Percentiles rank a stretch among this genome's conserved stretches.
phyloP scores from a whole-genome alignment of 2,888 invertebrate genomes.

The Phaedon cochleariae region DNA sequence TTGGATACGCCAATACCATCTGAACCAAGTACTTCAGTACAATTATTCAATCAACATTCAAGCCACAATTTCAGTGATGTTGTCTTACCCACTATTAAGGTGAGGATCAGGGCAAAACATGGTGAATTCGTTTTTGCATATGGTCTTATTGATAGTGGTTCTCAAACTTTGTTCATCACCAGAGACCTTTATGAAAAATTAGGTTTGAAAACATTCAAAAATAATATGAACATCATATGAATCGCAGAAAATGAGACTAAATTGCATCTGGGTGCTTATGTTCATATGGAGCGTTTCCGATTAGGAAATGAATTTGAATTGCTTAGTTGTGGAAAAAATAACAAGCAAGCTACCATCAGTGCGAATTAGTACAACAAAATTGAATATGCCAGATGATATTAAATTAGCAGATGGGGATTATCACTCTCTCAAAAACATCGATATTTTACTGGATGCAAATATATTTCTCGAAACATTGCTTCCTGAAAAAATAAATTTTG shows the following conservation, averaged over 20 bases:
- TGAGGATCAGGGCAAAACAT: not conserved
- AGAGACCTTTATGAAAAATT: not conserved
- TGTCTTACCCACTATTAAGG: constrained; percentile 1
- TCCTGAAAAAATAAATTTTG: not conserved
- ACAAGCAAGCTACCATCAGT: not conserved
- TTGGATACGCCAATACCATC: not conserved
- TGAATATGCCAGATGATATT: not conserved
- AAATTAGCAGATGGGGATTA: not conserved
- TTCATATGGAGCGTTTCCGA: constrained; percentile 4
- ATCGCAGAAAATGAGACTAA: constrained; percentile 7
- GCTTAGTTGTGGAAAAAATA: constrained; percentile 6
- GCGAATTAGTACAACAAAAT: not conserved
- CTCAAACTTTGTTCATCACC: constrained; percentile 17
- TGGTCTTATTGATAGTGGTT: constrained; percentile 15
- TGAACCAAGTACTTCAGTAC: not conserved
- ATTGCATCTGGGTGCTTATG: not conserved
- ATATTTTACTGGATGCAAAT: constrained; percentile 3
- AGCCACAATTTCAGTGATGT: not conserved
- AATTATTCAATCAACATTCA: not conserved
- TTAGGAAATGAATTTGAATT: constrained; percentile 1
- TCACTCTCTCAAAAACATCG: not conserved
- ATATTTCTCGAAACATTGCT: not conserved
- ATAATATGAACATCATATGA: not conserved
- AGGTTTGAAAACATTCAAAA: not conserved
- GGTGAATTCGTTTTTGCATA: not conserved